phyloP scores from a whole-genome alignment of 2,888 invertebrate species.

The Melolontha melolontha region DNA sequence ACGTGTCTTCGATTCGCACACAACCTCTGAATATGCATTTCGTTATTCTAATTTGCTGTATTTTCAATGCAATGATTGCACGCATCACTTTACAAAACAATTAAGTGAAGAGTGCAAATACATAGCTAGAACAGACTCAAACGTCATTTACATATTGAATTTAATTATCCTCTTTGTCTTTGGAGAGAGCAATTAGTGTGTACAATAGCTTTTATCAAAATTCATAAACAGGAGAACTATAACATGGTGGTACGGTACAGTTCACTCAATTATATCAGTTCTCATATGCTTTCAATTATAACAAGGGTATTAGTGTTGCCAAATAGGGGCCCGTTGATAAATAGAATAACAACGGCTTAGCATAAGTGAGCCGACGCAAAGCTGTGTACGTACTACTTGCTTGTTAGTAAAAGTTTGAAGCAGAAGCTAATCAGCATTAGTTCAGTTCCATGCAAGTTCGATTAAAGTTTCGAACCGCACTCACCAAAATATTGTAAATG shows the following conservation, averaged over 20 bases:
- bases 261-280: slow-evolving; percentile 4
- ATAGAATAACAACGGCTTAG: slow-evolving; percentile 11
- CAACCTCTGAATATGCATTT: too few relatives aligned
- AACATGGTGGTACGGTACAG: background rate
- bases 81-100: too few relatives aligned
- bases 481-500: slow-evolving; percentile 16
- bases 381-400: background rate
- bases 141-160: slow-evolving; percentile 23
- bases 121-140: slow-evolving; percentile 4
- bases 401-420: too few relatives aligned
- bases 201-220: slow-evolving; percentile 31
- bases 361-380: slow-evolving; percentile 13
- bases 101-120: background rate
- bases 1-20: too few relatives aligned
- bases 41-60: too few relatives aligned
- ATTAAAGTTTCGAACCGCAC: slow-evolving; percentile 10
- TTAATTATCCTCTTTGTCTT: slow-evolving; percentile 23
- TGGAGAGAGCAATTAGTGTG: slow-evolving; percentile 14
- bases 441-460: slow-evolving; percentile 16
- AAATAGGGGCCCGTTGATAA: slow-evolving; percentile 18
- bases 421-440: too few relatives aligned
- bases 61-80: too few relatives aligned
- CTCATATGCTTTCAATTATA: too few relatives aligned
- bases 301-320: too few relatives aligned
- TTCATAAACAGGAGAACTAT: slow-evolving; percentile 10